phyloP scores from a whole-genome alignment of 2,888 invertebrate genomes.

The Galeopsomyia nigrocyanea region DNA sequence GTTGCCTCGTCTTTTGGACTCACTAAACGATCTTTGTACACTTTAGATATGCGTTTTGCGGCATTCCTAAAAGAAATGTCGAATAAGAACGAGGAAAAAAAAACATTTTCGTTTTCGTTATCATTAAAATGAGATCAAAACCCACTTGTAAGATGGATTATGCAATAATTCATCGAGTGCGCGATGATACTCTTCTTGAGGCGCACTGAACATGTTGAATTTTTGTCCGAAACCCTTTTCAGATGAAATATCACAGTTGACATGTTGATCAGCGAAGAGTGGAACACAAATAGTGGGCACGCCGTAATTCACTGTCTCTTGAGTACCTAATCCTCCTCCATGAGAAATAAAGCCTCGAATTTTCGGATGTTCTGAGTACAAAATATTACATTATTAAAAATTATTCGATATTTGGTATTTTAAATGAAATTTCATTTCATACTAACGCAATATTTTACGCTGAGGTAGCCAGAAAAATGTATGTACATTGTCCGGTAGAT shows the following conservation, averaged over 20 bases:
- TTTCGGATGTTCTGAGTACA: constrained; percentile 57
- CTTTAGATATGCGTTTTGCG: neutral
- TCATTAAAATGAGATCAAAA: neutral
- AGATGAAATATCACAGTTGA: constrained; percentile 51
- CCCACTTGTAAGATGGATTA: constrained; percentile 40
- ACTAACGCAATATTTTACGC: constrained; percentile 55
- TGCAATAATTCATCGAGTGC: constrained; percentile 52
- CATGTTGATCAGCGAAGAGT: constrained; percentile 56
- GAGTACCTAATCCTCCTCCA: constrained; percentile 56
- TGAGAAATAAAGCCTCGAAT: constrained; percentile 57
- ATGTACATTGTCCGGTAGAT: constrained; percentile 59
- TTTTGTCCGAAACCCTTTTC: constrained; percentile 50
- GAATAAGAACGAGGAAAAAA: neutral
- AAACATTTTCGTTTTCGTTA: constrained; percentile 1
- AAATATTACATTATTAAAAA: neutral
- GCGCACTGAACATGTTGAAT: constrained; percentile 46
- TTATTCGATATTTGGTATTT: neutral
- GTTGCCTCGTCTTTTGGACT: constrained; percentile 72
- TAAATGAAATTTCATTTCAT: neutral
- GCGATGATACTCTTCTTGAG: constrained; percentile 49
- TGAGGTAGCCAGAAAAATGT: constrained; percentile 58
- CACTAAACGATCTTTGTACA: constrained; percentile 28
- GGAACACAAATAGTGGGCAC: constrained; percentile 59
- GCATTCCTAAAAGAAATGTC: neutral
- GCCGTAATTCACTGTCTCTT: constrained; percentile 55